Percentiles rank a stretch among this genome's conserved stretches.
These are phyloP conservation scores for Lophotis ruficrista DNA, from an alignment of 2,113 vertebrate genomes.

Conservation along the genomic window DNA sequence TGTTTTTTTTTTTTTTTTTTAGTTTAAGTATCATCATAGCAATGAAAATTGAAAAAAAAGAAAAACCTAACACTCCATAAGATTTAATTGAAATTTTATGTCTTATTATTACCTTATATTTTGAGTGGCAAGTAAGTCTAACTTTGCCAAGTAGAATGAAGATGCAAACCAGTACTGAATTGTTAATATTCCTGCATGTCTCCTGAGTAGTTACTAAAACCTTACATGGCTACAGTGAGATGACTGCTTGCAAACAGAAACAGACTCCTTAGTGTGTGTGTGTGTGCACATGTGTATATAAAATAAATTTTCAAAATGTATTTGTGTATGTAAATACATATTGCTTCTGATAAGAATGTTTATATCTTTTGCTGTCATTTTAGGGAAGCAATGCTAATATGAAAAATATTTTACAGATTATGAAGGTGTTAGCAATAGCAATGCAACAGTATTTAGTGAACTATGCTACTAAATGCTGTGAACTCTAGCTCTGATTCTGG, in stretches of 20 bases:
- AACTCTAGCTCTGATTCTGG: background rate
- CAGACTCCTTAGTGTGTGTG: background rate
- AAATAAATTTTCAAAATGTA: background rate
- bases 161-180: background rate
- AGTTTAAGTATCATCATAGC: background rate
- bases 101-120: background rate
- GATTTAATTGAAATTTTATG: slow-evolving; percentile 23
- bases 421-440: background rate
- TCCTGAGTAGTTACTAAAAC: background rate
- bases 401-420: background rate
- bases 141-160: background rate
- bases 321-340: background rate
- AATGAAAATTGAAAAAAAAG: background rate
- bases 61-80: background rate
- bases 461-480: background rate
- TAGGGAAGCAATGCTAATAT: background rate
- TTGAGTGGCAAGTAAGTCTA: background rate
- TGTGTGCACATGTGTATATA: rapidly evolving
- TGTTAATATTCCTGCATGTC: background rate
- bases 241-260: background rate
- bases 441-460: background rate
- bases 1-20: background rate
- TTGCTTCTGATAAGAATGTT: background rate
- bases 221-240: background rate
- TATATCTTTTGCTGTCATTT: background rate